Conservation (phyloP, 2,113 vertebrate genomes). For the Megaceryle torquata region DNA sequence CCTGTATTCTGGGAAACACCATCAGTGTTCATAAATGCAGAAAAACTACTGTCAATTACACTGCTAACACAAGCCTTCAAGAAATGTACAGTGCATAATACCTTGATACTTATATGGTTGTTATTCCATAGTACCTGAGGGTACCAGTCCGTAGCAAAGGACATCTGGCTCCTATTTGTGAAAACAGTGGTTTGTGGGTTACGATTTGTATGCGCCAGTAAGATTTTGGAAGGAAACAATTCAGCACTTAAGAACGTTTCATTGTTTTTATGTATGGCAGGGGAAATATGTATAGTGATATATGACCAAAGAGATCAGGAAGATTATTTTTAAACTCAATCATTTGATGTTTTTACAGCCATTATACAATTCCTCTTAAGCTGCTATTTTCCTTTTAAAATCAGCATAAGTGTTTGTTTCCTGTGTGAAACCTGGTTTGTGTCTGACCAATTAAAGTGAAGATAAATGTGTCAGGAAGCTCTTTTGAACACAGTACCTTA, state of each 20-base stretch:
- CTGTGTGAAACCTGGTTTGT: constrained; percentile 29
- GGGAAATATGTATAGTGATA: background rate
- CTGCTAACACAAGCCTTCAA: background rate
- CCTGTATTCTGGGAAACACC: background rate
- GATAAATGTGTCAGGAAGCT: constrained; percentile 51
- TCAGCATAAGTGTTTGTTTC: background rate
- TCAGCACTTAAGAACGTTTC: background rate
- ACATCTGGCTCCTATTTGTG: background rate
- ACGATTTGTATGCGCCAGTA: background rate
- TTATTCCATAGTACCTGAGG: background rate
- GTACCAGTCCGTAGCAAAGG: background rate
- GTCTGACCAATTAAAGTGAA: constrained; percentile 29
- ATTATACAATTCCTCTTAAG: constrained; percentile 21
- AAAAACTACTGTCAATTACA: background rate
- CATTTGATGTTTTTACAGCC: background rate
- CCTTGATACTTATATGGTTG: background rate
- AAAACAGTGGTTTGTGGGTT: background rate
- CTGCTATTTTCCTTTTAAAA: constrained; percentile 30
- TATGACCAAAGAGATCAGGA: background rate
- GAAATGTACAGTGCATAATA: background rate
- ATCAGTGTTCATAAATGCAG: background rate
- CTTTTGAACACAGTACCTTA: background rate
- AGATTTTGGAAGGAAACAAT: constrained; percentile 9
- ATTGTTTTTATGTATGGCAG: background rate
- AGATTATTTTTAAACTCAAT: background rate